Conservation (phyloP, 2,888 invertebrate genomes). For the Cacoxenus indagator region DNA sequence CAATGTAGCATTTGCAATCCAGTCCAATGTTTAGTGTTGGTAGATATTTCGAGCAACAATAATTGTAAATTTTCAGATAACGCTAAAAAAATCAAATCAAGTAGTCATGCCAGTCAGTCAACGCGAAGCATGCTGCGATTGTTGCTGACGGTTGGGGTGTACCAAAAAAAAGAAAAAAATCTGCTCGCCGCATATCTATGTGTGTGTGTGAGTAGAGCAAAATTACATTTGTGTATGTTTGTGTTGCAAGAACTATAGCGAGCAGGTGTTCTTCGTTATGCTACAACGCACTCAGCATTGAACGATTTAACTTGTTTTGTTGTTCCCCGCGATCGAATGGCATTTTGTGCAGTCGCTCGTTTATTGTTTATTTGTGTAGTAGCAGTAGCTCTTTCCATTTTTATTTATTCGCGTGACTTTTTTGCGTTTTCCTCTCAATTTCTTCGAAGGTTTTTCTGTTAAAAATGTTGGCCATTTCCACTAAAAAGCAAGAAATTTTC, state of each 20-base stretch:
- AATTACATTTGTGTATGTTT: slow-evolving; percentile 7
- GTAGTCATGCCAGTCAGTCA: too few relatives aligned
- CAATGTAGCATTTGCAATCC: too few relatives aligned
- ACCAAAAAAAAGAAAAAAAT: too few relatives aligned
- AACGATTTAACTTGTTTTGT: neutral
- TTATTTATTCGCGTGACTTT: neutral
- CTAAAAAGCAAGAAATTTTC: too few relatives aligned
- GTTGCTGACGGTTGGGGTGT: too few relatives aligned
- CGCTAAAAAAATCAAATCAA: too few relatives aligned
- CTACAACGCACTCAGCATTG: neutral
- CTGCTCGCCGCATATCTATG: neutral
- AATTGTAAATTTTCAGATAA: too few relatives aligned
- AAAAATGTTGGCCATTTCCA: too few relatives aligned
- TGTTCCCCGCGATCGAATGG: neutral
- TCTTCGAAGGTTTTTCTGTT: neutral
- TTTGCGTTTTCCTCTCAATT: neutral
- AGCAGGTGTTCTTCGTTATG: neutral
- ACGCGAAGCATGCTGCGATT: too few relatives aligned
- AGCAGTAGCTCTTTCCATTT: too few relatives aligned
- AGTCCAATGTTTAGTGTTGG: too few relatives aligned
- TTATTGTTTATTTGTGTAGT: neutral
- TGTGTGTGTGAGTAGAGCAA: slow-evolving; percentile 21
- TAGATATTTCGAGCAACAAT: too few relatives aligned
- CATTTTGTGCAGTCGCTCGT: slow-evolving; percentile 2
- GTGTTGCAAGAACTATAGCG: slow-evolving; percentile 34